Base-by-base conservation (phyloP, 2,888 invertebrate genomes). In the Drosophila kanekoi region DNA sequence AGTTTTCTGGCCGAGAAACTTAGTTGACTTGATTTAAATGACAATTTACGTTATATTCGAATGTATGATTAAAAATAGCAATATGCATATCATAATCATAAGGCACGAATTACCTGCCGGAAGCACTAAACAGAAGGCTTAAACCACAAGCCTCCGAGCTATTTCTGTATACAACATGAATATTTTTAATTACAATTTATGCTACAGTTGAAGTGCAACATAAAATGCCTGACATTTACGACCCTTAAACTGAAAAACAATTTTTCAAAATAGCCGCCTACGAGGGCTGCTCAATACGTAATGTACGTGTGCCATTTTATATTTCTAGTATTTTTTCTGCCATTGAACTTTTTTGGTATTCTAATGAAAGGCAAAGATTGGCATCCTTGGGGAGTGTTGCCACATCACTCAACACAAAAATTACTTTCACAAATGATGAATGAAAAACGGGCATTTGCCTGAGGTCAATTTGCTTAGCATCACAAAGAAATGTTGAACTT, bases 21-120 rank as follows among this genome's bases (percentile, higher is more conserved):
- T 49, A 44, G 59, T 18, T 67, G 72, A 54, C 59, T 82, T 64
- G 54, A 83, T 87, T 87, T 74, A 77, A 79, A 83, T 85, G 87
- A 85, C 89, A 88, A 88, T 75, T 83, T 72, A 80, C 71, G 68
- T 60, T 69, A 67, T 67, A 60, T 45, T 65, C 62, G 80, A 68
- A 64, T 72, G 58, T 72, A 40, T 68, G 77, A 71, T 77, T 81
- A 57, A 78, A 79, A 70, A 71, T 72, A 66, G 66, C 72, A 64
- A 68, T 80, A 84, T 84, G 78, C 75, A 75, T 75, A 73, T 60
- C 65, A 69, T 69, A 81, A 67, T 72, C 61, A 81, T 84, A 72
- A 81, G 49, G 58, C 86, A 82, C 49, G 53, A 72, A 57, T 58
- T 72, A 56, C 51, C 63, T 76, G 79, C 85, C 84, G 89, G 89